Conservation (phyloP, 2,113 vertebrate species). For the Microtus richardsoni region DNA sequence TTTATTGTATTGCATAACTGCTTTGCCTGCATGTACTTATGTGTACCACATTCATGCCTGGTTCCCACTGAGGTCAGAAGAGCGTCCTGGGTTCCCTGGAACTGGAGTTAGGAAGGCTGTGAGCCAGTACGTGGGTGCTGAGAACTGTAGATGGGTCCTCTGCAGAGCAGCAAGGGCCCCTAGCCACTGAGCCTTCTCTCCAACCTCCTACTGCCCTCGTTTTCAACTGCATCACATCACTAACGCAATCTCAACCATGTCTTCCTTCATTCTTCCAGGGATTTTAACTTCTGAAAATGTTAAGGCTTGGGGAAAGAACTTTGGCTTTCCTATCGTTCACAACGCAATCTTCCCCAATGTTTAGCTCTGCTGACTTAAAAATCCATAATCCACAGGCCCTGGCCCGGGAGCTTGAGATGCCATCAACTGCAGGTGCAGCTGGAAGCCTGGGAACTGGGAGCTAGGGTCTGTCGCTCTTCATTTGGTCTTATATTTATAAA, state of each 20-base stretch:
- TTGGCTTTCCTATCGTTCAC: neutral
- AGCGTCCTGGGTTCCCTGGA: neutral
- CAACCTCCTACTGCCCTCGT: neutral
- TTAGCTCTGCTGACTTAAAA: neutral
- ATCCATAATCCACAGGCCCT: neutral
- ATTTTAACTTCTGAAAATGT: conserved; percentile 4
- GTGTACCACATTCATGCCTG: neutral
- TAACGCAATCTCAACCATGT: neutral
- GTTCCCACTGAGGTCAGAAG: neutral
- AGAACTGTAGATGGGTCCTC: neutral
- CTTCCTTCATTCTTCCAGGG: neutral
- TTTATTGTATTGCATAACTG: neutral
- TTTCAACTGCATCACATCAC: neutral
- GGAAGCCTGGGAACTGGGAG: neutral
- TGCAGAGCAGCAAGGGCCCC: neutral
- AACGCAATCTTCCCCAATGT: neutral
- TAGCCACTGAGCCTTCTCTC: neutral
- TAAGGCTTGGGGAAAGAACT: neutral
- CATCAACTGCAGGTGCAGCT: neutral
- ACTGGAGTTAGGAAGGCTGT: neutral
- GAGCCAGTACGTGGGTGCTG: neutral
- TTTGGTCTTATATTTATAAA: neutral
- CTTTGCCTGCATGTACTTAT: neutral
- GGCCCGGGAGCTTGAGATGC: neutral
- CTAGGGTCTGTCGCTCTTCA: neutral